Base-by-base conservation (phyloP, 2,797 vertebrate genomes). In the Scleropages formosus region DNA sequence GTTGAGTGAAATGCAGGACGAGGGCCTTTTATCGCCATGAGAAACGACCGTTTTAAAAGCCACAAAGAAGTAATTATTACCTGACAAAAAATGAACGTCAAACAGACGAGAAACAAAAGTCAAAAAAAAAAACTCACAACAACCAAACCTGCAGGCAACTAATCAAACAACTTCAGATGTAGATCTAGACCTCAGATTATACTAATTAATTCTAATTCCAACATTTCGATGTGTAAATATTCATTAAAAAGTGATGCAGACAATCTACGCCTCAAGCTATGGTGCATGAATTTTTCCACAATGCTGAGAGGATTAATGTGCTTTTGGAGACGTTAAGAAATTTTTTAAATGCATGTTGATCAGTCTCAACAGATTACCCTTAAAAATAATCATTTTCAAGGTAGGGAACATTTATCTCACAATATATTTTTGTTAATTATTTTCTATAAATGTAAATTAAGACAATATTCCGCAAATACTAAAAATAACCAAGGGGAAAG, bases 181-280 rank as follows among this genome's bases (percentile, higher is more conserved):
- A 90, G 91, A 93, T 93, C 82, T 79, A 87, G 86, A 90, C 84
- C 84, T 85, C 84, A 89, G 91, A 93, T 93, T 91, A 84, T 79
- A 82, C 88, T 91, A 92, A 92, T 92, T 89, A 91, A 92, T 92
- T 92, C 88, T 92, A 92, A 91, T 92, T 91, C 87, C 79, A 88
- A 80, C 91, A 88, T 92, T 92, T 92, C 88, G 90, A 86, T 88
- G 89, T 92, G 89, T 91, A 91, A 92, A 92, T 92, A 87, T 91
- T 90, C 90, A 89, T 92, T 88, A 90, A 88, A 88, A 84, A 84
- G 88, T 75, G 90, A 90, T 82, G 66, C 85, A 89, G 85, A 90
- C 85, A 89, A 90, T 90, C 88, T 85, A 84, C 78, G 89, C 91
- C 90, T 89, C 79, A 83, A 88, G 90, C 88, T 66, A 80, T 83